These are phyloP conservation scores for Corydoras sp. DNA, from an alignment of 2,113 vertebrate genomes.

Conservation along the genomic window DNA sequence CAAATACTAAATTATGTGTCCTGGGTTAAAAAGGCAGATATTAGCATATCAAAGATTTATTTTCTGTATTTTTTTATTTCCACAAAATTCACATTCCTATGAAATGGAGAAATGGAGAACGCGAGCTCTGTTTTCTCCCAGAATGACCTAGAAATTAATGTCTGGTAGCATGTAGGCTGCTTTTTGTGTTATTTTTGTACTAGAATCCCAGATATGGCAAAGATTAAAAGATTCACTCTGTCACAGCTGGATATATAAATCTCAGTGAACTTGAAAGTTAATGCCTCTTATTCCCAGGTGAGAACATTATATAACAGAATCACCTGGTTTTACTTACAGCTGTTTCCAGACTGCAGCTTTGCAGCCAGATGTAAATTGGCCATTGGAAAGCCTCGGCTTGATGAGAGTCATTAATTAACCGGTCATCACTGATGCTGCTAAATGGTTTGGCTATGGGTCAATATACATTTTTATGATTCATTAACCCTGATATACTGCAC, in stretches of 20 bases:
- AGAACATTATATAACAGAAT: no score
- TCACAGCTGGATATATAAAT: background rate
- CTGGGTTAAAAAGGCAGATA: conserved; percentile 11
- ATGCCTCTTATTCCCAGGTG: no score
- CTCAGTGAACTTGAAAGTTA: background rate
- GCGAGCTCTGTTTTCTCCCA: background rate
- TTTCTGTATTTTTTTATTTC: conserved; percentile 6
- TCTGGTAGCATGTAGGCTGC: conserved; percentile 4
- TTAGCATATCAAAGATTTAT: conserved; percentile 30
- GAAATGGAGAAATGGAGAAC: background rate
- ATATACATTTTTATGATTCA: conserved; percentile 33
- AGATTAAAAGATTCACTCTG: background rate
- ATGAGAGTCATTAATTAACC: conserved; percentile 12
- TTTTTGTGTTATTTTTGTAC: conserved; percentile 11
- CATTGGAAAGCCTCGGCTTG: conserved; percentile 13
- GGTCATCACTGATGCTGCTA: conserved; percentile 16
- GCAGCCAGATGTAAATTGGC: conserved; percentile 4
- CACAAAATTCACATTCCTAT: conserved; percentile 8
- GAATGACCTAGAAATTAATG: conserved; percentile 9
- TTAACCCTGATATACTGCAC: conserved; percentile 26
- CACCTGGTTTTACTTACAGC: conserved; percentile 1
- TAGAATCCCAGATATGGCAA: background rate
- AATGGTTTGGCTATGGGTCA: conserved; percentile 25
- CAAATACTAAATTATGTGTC: conserved; percentile 29
- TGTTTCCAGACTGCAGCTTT: background rate